These are phyloP conservation scores for Tiliacea aurago DNA, from an alignment of 2,888 invertebrate species.

Conservation along the genomic window DNA sequence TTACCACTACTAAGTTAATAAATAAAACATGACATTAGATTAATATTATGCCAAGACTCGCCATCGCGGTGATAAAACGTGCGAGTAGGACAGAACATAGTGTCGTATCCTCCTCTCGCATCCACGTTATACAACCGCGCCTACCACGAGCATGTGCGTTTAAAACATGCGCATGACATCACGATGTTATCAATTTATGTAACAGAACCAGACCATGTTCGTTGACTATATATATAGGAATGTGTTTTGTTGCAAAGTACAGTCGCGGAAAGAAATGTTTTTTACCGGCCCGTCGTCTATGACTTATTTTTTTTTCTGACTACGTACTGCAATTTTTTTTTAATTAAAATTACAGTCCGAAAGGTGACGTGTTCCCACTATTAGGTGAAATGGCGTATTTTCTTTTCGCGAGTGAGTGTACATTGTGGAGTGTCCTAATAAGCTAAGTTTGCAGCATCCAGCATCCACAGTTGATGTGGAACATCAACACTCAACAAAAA, in stretches of 20 bases:
- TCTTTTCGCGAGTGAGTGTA: neutral
- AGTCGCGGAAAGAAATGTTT: neutral
- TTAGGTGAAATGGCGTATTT: neutral
- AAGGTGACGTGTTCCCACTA: neutral
- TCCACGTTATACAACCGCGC: neutral
- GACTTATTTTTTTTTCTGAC: neutral
- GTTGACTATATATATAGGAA: neutral
- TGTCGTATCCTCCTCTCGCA: neutral
- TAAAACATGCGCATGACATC: neutral
- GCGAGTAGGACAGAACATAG: neutral
- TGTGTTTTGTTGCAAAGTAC: neutral
- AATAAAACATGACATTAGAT: neutral
- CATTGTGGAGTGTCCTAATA: neutral
- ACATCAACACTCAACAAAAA: neutral
- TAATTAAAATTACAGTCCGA: neutral
- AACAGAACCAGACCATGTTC: no score
- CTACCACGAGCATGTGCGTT: neutral
- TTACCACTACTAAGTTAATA: conserved; percentile 37
- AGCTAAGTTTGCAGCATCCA: neutral
- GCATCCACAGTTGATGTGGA: neutral
- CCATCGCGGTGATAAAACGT: neutral
- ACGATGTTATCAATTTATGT: neutral
- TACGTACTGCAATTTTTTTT: no score
- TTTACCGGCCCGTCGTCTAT: neutral
- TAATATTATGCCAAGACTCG: neutral